These are phyloP conservation scores for Anas platyrhynchos DNA, from an alignment of 2,113 vertebrate genomes.

Conservation along the genomic window DNA sequence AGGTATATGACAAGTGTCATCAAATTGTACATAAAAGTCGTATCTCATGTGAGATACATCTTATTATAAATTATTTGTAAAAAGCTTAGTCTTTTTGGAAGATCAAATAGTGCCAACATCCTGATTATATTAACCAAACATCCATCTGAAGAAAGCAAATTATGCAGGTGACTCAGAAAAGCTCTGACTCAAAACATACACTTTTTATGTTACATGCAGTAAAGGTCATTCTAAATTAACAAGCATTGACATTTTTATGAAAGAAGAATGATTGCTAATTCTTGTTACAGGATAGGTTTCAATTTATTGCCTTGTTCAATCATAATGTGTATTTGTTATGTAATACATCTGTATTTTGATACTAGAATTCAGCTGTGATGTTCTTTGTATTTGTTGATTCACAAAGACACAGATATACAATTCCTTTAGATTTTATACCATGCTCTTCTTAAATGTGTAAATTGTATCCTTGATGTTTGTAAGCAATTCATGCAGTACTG, in stretches of 20 bases:
- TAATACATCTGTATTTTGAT: neutral
- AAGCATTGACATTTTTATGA: neutral
- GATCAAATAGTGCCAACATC: neutral
- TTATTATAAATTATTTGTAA: neutral
- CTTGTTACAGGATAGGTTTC: neutral
- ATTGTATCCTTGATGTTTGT: neutral
- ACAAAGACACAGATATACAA: neutral
- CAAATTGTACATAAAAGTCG: neutral
- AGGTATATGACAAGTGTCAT: neutral
- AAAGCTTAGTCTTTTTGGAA: neutral
- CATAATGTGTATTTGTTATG: neutral
- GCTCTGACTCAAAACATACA: conserved; percentile 18
- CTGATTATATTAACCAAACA: conserved; percentile 26
- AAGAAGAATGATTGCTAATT: neutral
- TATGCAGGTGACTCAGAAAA: conserved; percentile 33
- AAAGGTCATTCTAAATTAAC: conserved; percentile 21
- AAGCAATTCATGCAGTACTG: neutral
- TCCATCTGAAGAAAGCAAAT: conserved; percentile 23
- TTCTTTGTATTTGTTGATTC: neutral
- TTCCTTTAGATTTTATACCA: neutral
- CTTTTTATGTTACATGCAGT: neutral
- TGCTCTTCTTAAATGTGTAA: neutral
- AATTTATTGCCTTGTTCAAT: neutral
- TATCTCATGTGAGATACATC: neutral
- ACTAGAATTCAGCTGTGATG: neutral